Percentiles rank a stretch among this genome's conserved stretches.
Evolutionary conservation across 2,113 vertebrate species (phyloP).

Genomic region (Eudyptes chrysolophus): DNA sequence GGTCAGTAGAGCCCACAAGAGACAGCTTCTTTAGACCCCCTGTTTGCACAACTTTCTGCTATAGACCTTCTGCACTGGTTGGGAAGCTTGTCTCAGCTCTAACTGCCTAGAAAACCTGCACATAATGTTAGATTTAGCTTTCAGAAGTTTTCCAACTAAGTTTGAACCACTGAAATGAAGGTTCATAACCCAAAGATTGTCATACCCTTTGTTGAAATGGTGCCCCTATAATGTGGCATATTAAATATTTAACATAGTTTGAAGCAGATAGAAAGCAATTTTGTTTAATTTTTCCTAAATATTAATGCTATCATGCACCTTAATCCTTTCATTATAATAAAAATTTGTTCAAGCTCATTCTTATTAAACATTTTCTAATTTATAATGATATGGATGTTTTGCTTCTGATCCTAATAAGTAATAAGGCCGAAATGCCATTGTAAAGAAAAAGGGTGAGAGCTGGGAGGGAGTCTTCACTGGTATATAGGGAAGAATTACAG

Average conservation of each 20-base stretch:
- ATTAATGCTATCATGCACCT: constrained; percentile 68
- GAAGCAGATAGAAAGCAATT: constrained; percentile 62
- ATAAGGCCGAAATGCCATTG: constrained; percentile 10
- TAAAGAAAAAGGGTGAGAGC: not conserved
- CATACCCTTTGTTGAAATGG: not conserved
- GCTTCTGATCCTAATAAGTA: constrained; percentile 42
- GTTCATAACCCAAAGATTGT: not conserved
- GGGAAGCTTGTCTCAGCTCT: not conserved
- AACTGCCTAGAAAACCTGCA: not conserved
- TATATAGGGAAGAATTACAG: not conserved
- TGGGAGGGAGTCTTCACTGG: not conserved
- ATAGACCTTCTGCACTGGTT: not conserved
- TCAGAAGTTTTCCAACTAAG: not conserved
- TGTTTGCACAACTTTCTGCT: not conserved
- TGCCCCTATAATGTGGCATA: constrained; percentile 15
- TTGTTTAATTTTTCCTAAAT: constrained; percentile 72
- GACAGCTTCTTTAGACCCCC: not conserved
- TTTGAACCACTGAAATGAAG: not conserved
- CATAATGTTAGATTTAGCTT: not conserved
- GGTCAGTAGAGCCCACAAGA: not conserved
- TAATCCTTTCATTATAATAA: constrained; percentile 69
- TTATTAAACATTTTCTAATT: constrained; percentile 62
- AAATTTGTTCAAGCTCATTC: constrained; percentile 66
- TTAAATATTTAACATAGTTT: constrained; percentile 73
- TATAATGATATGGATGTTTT: constrained; percentile 41